Evolutionary conservation across 2,888 invertebrate genomes (phyloP), one percentile per base, ranked within the genome.

Genomic region (Resseliella maxima): DNA sequence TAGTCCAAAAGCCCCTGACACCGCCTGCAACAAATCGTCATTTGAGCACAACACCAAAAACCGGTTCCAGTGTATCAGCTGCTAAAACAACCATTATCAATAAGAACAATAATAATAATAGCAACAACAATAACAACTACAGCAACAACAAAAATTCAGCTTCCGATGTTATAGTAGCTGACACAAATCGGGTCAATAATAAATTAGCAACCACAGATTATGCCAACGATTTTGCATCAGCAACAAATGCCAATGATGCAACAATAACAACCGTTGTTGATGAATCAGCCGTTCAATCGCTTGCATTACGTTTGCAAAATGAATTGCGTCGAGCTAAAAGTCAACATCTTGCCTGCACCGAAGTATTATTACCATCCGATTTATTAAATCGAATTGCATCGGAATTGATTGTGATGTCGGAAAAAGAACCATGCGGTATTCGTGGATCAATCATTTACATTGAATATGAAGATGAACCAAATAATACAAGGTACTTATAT

Each of bases 391-490:
- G 95, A 88, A 95, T 97, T 87, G 94, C 97, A 85, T 92, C 94
- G 88, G 95, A 96, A 90, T 95, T 97, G 87, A 92, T 97, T 86
- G 93, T 94, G 86, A 94, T 96, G 92, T 96, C 97, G 0, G 96
- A 97, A 90, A 94, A 95, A 86, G 97, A 98, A 91, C 97, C 97
- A 27, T 97, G 96, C 92, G 98, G 97, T 86, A 93, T 97, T 85
- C 92, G 96, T 88, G 97, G 97, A 59, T 96, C 97, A 89, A 95
- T 95, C n/a, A 92, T 97, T 88, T 96, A 95, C 91, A 94, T 97
- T 87, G 95, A 95, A 91, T 95, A 96, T 89, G 95, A 96, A 90
- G 95, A 94, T 86, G 94, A 94, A 89, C 93, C 92, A 87, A 92
- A 90, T 87, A 91, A 92, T 88, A 90, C 93, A 87, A 93, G 93